phyloP scores from a whole-genome alignment of 2,797 vertebrate genomes.

The Mus caroli region DNA sequence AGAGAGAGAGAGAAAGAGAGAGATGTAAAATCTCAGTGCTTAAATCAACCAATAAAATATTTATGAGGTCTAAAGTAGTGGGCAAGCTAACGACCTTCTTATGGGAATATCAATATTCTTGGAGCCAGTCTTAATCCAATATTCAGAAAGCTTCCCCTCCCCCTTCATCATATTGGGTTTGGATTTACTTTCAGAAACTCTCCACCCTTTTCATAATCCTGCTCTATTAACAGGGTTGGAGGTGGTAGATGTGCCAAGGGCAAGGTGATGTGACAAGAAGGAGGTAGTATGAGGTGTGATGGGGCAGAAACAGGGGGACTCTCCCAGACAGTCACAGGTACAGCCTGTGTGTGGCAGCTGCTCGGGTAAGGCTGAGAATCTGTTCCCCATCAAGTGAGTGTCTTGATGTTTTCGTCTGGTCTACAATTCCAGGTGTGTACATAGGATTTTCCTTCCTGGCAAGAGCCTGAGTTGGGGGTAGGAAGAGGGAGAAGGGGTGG shows the following conservation, averaged over 20 bases:
- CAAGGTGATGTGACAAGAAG: background rate
- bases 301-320: background rate
- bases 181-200: conserved; percentile 85
- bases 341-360: background rate
- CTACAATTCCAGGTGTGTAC: conserved; percentile 68
- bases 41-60: conserved; percentile 90
- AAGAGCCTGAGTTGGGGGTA: conserved; percentile 9
- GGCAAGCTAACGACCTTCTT: conserved; percentile 87
- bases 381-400: conserved; percentile 38
- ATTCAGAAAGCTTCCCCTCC: conserved; percentile 86
- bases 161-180: conserved; percentile 78
- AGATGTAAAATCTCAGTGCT: conserved; percentile 79
- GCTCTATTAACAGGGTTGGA: conserved; percentile 73
- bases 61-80: conserved; percentile 88
- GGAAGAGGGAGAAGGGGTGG: background rate
- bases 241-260: background rate
- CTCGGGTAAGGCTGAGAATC: background rate
- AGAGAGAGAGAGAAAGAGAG: background rate
- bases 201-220: conserved; percentile 63
- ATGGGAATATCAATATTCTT: conserved; percentile 90
- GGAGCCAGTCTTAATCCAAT: conserved; percentile 91
- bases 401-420: conserved; percentile 76
- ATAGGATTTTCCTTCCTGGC: conserved; percentile 81
- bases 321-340: background rate
- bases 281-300: rapidly evolving